A percentile compares a stretch with the other conserved stretches of the same genome.
phyloP scores from a whole-genome alignment of 2,888 invertebrate genomes.

The Horisme vitalbata region DNA sequence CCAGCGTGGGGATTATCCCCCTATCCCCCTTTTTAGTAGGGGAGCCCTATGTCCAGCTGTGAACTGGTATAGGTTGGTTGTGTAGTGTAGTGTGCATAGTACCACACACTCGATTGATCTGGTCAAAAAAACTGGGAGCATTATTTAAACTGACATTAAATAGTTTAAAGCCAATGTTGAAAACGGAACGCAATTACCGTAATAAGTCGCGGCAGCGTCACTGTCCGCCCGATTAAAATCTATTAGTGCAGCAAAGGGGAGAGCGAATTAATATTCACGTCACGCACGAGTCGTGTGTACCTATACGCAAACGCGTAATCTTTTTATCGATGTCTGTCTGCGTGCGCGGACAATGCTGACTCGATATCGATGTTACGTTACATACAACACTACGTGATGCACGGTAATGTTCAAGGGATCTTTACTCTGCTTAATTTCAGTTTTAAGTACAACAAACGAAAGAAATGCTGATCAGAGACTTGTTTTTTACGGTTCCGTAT shows the following conservation, averaged over 20 bases:
- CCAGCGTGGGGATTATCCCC: no score
- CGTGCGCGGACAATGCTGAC: constrained; percentile 53
- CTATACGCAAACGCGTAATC: constrained; percentile 74
- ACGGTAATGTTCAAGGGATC: no score
- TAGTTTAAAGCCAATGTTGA: background rate
- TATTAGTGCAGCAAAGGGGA: constrained; percentile 69
- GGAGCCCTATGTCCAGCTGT: no score
- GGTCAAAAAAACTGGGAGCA: no score
- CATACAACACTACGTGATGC: constrained; percentile 41
- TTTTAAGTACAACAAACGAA: no score
- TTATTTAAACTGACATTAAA: constrained; percentile 1
- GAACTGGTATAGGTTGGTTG: no score
- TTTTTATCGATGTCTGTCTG: constrained; percentile 70
- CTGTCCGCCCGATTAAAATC: constrained; percentile 75
- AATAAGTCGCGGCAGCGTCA: constrained; percentile 48
- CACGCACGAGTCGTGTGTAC: constrained; percentile 64
- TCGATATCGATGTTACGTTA: constrained; percentile 54
- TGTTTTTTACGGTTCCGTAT: no score
- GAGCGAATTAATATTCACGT: constrained; percentile 73
- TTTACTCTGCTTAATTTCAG: no score
- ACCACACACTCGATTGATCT: no score
- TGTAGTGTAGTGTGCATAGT: no score
- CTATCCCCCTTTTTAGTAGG: no score
- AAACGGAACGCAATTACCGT: constrained; percentile 42
- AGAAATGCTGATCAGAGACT: no score